Evolutionary conservation across 64 coral and sea anemone genomes (phyloP), one percentile per base, ranked within the genome.

Genomic region (Dendrophyllia cribrosa): DNA sequence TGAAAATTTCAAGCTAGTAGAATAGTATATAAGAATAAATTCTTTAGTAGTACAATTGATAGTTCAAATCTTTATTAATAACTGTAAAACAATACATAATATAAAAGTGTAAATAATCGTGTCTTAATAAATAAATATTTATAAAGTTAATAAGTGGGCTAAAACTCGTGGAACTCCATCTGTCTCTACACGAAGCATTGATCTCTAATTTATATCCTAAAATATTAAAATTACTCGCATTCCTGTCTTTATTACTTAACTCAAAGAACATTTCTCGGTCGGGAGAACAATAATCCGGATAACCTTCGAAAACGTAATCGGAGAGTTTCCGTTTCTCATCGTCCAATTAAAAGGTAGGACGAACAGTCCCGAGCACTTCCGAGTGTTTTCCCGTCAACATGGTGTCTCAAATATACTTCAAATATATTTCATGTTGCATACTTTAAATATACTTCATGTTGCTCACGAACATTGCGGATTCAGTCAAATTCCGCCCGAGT

Each of bases 61-160:
- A 77, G 2, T 77, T 77, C 8, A 52, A 17, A 77, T 77, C 74
- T 82, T 82, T 82, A 82, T 60, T 64, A 45, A 6, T 82, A 43
- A 82, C 50, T 58, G 78, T 19, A 82, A 63, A 60, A 61, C 59
- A 2, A 46, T 44, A 17, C 23, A 11, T 43, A 58, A 9, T 47
- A 64, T 63, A 46, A 64, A 17, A 43, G 78, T 82, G 78, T 82
- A 82, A 48, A 63, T 63, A 63, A 60, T 9, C 47, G 72, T 61
- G 58, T 82, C 17, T 82, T 23, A 82, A 63, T 82, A 64, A 82
- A 82, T 82, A 82, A 82, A 46, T 82, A 81, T 82, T 82, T 9
- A 82, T 46, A 63, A 82, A 62, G 12, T 63, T 26, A 34, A 34
- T 34, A 59, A 79, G 76, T 43, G 22, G 59, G 53, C 78, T 82